phyloP scores from a whole-genome alignment of 1,140 invertebrate genomes.

The Anoplolepis gracilipes region DNA sequence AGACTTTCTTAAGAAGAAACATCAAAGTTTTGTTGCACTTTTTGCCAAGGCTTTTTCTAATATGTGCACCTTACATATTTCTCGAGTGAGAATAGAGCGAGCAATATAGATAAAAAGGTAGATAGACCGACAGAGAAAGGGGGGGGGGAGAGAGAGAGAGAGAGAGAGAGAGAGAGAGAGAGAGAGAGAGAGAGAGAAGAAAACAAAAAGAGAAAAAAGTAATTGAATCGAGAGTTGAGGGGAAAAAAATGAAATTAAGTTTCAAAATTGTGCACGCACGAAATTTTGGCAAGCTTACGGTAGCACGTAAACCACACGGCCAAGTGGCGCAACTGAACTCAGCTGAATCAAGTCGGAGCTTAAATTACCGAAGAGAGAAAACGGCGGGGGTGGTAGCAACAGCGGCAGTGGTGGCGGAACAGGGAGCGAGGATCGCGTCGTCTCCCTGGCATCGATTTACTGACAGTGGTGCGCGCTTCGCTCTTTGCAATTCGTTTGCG shows the following conservation, averaged over 20 bases:
- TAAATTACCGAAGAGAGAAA: slow-evolving; percentile 78
- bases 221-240: background rate
- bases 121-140: no score
- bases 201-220: background rate
- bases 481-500: slow-evolving; percentile 40
- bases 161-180: background rate
- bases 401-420: slow-evolving; percentile 23
- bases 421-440: slow-evolving; percentile 61
- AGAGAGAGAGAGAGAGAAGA: slow-evolving; percentile 16
- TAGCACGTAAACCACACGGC: slow-evolving; percentile 79
- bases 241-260: slow-evolving; percentile 9
- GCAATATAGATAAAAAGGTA: no score
- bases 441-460: slow-evolving; percentile 73
- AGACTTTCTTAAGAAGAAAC: slow-evolving; percentile 52
- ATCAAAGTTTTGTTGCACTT: slow-evolving; percentile 47
- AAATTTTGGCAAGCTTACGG: slow-evolving; percentile 64
- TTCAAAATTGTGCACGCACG: slow-evolving; percentile 4
- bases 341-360: slow-evolving; percentile 80
- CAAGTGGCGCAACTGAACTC: slow-evolving; percentile 83
- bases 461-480: slow-evolving; percentile 72
- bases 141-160: background rate
- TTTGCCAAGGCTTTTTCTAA: background rate
- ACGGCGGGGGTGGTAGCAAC: slow-evolving; percentile 66
- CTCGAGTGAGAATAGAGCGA: background rate
- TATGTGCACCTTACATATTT: slow-evolving; percentile 7